Evolutionary conservation across 1,140 invertebrate genomes (phyloP), one percentile per base, ranked within the genome.

Genomic region (Ptiloglossa arizonensis): DNA sequence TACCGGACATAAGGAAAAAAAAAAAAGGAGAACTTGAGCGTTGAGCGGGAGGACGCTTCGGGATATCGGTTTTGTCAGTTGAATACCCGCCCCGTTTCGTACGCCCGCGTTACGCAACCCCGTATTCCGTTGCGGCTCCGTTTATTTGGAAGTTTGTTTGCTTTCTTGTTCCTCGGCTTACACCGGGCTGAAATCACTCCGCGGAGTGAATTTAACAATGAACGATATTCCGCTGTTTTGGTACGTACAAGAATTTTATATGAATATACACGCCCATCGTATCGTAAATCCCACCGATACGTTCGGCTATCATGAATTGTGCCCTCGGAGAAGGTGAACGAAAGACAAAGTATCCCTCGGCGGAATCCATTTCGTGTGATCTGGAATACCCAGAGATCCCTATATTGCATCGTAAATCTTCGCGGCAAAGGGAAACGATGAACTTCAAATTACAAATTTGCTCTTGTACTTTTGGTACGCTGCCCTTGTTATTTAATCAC

Each of bases 291-390:
- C 82, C 57, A 24, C 15, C 22, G 22, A 17, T 56, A 52, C 66
- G 68, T 50, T 59, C 24, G 67, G 46, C 76, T 68, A 79, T 80
- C 77, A 84, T 78, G 82, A 87, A 87, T 64, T 78, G 80, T 75
- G 73, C 48, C 60, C 32, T 66, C 57, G 59, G 46, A 57, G 67
- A 78, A 82, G 71, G 57, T 44, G 54, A 72, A 50, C 62, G 69
- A 73, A 85, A 85, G 86, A 86, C 66, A 48, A 85, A 85, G 70
- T 75, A 74, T 67, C 69, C 82, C 82, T 62, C 27, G 48, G 85
- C 57, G 80, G 67, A n/a, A 72, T 80, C 76, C 71, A 74, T 80
- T 77, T 62, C 59, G 57, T 56, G 75, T 62, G 63, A 82, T 82
- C 38, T 69, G 60, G 22, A 46, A 50, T 22, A 35, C 52, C 38